Evolutionary conservation across 2,113 vertebrate genomes (phyloP), one percentile per base, ranked within the genome.

Genomic region (Catharus bicknelli): DNA sequence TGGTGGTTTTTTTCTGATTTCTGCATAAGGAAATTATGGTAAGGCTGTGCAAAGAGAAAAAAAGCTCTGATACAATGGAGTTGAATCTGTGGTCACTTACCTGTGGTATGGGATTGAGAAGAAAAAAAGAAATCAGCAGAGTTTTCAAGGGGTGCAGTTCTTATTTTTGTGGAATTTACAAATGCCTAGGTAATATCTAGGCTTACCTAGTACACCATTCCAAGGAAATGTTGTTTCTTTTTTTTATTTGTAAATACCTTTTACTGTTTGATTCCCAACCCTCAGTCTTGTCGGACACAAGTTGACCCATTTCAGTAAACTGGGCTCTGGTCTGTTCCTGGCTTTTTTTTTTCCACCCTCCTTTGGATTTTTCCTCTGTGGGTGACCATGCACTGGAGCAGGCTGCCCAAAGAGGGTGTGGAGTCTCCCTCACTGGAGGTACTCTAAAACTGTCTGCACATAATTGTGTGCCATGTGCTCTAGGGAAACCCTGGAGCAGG

Each of bases 391-490:
- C n/a, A 67, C 16, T 53, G 38, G n/a, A 67, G 21, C n/a, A 75
- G 47, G 21, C 34, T 75, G n/a, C 47, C 47, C 3, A 4, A 34
- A 36, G 51, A n/a, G 5, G 11, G 15, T 80, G 26, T 3, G 54
- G 11, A 8, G 11, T 42, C 25, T 75, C 17, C 43, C 69, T 54
- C 40, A 22, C 40, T 42, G n/a, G 38, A 47, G 40, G 18, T 68
- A 22, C 4, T 61, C 0, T 0, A 21, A 29, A 53, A 13, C 29
- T 8, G 2, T 51, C 18, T 45, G 47, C 12, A 30, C 9, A 10
- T 54, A 54, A 1, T 45, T 26, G 54, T 54, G n/a, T 47, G 23
- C 25, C 25, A 10, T 12, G 15, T 26, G 29, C 47, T 61, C 7
- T 27, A 18, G n/a, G 40, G 54, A 61, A 40, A 48, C 29, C 38